Conservation (phyloP, 2,797 vertebrate genomes). For the Staurois parvus region DNA sequence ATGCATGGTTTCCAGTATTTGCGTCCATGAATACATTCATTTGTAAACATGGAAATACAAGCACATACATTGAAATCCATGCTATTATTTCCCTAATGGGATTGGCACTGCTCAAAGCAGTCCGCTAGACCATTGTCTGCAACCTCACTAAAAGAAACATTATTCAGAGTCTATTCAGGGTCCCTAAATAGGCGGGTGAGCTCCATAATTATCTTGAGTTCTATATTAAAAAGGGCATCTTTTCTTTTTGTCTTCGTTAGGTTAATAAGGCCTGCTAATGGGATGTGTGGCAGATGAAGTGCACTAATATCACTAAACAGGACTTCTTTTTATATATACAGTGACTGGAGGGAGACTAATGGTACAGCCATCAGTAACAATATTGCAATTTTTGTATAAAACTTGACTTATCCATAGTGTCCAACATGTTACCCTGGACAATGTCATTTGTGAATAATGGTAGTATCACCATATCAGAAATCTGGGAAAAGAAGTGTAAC, state of each 20-base stretch:
- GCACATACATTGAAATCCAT: slow-evolving; percentile 67
- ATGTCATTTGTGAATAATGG: no score
- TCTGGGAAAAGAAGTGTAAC: no score
- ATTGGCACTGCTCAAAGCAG: slow-evolving; percentile 83
- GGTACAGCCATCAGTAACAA: slow-evolving; percentile 73
- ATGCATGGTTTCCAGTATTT: slow-evolving; percentile 33
- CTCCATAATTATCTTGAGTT: slow-evolving; percentile 84
- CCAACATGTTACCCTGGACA: no score
- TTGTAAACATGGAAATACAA: slow-evolving; percentile 55
- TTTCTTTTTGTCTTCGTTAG: slow-evolving; percentile 83
- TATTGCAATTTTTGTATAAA: slow-evolving; percentile 70
- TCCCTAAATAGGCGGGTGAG: slow-evolving; percentile 79
- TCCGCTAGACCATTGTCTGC: slow-evolving; percentile 79
- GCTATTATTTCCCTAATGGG: slow-evolving; percentile 85
- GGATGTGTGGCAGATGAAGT: slow-evolving; percentile 74
- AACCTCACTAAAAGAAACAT: slow-evolving; percentile 87
- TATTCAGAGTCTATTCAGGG: slow-evolving; percentile 87
- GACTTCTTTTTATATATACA: slow-evolving; percentile 71
- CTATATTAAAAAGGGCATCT: slow-evolving; percentile 83
- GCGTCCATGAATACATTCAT: slow-evolving; percentile 55
- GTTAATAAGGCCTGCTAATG: slow-evolving; percentile 85
- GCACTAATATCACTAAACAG: slow-evolving; percentile 83
- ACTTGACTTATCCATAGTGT: slow-evolving; percentile 11
- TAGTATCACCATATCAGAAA: no score
- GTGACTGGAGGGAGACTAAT: slow-evolving; percentile 72